Evolutionary conservation across 92 coral and sea anemone species (phyloP), one percentile per base, ranked within the genome.

Genomic region (Parazoanthus swiftii): DNA sequence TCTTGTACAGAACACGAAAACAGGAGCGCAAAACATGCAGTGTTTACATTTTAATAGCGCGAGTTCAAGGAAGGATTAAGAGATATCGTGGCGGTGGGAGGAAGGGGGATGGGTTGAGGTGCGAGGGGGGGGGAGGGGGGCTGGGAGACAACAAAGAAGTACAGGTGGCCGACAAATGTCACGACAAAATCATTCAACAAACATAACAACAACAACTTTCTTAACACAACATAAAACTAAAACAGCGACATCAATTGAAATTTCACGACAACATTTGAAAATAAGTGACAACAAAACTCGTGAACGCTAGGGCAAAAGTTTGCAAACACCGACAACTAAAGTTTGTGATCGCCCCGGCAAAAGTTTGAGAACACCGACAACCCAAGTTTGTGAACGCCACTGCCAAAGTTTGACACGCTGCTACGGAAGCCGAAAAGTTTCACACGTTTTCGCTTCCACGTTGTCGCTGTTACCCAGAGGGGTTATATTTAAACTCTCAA

Each of bases 351-450:
- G 33, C 33, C 33, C 0, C 33, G 33, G 33, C 33, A 29, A 29
- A 29, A 0, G 33, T 29, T 29, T 29, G 33, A 65, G 71, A 65
- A 65, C 71, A 65, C 71, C 71, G 71, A 65, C 71, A 65, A 65
- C 71, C 71, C 71, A 65, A 65, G 71, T 65, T 65, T 29, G 33
- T 29, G 33, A 29, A 29, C 33, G 33, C 33, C 33, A 29, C 33
- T 29, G 33, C 33, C 33, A 76, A 76, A 76, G 80, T 76, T 76
- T 76, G 80, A 76, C 80, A 76, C 80, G 80, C 80, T 76, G 80
- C 80, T 76, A 76, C 80, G 80, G 80, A 76, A 76, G 80, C 80
- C 80, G 80, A 76, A 76, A 76, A 76, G 80, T 76, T 76, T 76
- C 80, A 76, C 80, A 76, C 80, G 80, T 76, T 76, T 76, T 76